Evolutionary conservation across 2,797 vertebrate genomes (phyloP), one percentile per base, ranked within the genome.

Genomic region (Heteromormyrus szaboi): DNA sequence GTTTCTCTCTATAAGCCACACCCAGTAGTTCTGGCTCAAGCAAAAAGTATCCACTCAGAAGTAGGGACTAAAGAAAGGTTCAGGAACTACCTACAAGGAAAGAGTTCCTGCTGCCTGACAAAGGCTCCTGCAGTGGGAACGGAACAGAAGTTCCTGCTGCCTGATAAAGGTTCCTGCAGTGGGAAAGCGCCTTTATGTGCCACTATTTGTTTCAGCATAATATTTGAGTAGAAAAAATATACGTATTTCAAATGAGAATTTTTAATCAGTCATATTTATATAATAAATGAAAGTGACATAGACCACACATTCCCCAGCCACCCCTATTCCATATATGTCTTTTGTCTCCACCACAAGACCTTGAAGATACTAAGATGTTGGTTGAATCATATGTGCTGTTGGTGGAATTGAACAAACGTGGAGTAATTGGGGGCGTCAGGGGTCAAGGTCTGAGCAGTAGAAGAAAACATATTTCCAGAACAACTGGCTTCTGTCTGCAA

Each of bases 301-400:
- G 37, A 81, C 76, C 19, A 81, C 76, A 19, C 9, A n/a, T n/a
- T 81, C 17, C 41, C 41, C n/a, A 44, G 37, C 72, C 37, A 46
- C 37, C 37, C 17, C 19, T 44, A 19, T 81, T 81, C 37, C 76
- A 81, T 41, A 81, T 9, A 9, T 81, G 19, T 11, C 17, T 19
- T 81, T 46, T 81, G 76, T 81, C 41, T 46, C 17, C 76, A 81
- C 37, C 41, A 46, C 37, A 46, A 81, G 41, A 81, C 37, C 7
- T 44, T 81, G 41, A 79, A 79, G 17, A 81, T n/a, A 81, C 17
- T 81, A 81, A 81, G 41, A 81, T 81, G 76, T 81, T 81, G n/a
- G 37, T 14, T 81, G 37, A 81, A 46, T 81, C 76, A n/a, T 8
- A 44, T 81, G 41, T 44, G 41, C 76, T 46, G 76, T 17, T 46